phyloP scores from a whole-genome alignment of 2,797 vertebrate genomes.

The Malacoraja senta region DNA sequence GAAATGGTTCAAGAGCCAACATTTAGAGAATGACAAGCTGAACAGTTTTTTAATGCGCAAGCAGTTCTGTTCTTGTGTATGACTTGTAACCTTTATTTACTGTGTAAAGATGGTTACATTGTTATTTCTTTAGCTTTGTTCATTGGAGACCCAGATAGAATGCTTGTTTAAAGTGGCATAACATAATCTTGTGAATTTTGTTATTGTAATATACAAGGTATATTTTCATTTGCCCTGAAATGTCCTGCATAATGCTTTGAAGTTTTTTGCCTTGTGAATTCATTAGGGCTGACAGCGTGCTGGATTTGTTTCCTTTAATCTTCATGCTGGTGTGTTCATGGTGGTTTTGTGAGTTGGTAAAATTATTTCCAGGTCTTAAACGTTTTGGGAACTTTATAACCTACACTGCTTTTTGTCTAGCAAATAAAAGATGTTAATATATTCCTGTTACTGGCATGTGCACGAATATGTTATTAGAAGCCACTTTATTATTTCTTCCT shows the following conservation, averaged over 20 bases:
- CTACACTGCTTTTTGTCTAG: constrained; percentile 92
- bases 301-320: constrained; percentile 66
- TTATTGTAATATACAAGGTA: constrained; percentile 87
- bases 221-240: constrained; percentile 83
- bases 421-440: constrained; percentile 94
- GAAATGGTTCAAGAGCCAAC: constrained; percentile 84
- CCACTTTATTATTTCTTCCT: constrained; percentile 80
- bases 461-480: constrained; percentile 97
- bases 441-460: constrained; percentile 99
- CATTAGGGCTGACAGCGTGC: constrained; percentile 75
- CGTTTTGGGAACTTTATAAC: constrained; percentile 85
- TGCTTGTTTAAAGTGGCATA: constrained; percentile 97
- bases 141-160: constrained; percentile 89
- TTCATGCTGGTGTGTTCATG: constrained; percentile 88
- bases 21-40: constrained; percentile 88
- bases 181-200: constrained; percentile 81
- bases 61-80: constrained; percentile 99
- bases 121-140: constrained; percentile 87
- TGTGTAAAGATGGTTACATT: constrained; percentile 99
- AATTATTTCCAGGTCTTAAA: constrained; percentile 90
- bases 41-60: constrained; percentile 88
- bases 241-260: constrained; percentile 91
- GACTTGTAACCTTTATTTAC: constrained; percentile 99
- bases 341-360: constrained; percentile 95
- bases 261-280: constrained; percentile 78